phyloP scores from a whole-genome alignment of 2,888 invertebrate genomes.

The Tenthredo amoena region DNA sequence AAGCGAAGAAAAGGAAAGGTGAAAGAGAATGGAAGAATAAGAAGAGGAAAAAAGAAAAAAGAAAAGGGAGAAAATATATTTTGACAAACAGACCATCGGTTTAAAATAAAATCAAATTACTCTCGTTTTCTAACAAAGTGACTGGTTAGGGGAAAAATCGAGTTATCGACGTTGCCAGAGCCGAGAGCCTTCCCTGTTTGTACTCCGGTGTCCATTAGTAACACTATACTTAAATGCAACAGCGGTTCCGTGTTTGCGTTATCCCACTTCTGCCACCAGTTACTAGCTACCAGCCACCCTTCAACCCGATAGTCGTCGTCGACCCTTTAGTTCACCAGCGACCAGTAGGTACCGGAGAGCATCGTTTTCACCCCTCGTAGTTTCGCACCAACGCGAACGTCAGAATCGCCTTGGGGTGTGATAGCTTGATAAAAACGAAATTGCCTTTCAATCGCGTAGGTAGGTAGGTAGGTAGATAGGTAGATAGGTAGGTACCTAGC shows the following conservation, averaged over 20 bases:
- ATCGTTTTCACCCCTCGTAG: background rate
- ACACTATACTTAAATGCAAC: constrained; percentile 51
- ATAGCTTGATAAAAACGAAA: constrained; percentile 47
- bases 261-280: background rate
- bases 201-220: constrained; percentile 51
- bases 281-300: background rate
- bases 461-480: background rate
- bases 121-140: background rate
- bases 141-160: constrained; percentile 21
- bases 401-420: constrained; percentile 33
- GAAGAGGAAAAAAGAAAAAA: background rate
- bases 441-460: constrained; percentile 42
- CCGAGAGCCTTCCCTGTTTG: constrained; percentile 38
- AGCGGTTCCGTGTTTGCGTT: constrained; percentile 41
- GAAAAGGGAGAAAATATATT: background rate
- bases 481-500: background rate
- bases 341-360: background rate
- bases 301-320: background rate
- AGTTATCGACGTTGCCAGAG: constrained; percentile 17
- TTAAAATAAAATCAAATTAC: background rate
- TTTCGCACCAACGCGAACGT: background rate
- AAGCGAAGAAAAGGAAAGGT: background rate
- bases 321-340: background rate
- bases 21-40: background rate
- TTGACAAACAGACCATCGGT: background rate